phyloP scores from a whole-genome alignment of 2,797 vertebrate species.

The Rhinogobio ventralis region DNA sequence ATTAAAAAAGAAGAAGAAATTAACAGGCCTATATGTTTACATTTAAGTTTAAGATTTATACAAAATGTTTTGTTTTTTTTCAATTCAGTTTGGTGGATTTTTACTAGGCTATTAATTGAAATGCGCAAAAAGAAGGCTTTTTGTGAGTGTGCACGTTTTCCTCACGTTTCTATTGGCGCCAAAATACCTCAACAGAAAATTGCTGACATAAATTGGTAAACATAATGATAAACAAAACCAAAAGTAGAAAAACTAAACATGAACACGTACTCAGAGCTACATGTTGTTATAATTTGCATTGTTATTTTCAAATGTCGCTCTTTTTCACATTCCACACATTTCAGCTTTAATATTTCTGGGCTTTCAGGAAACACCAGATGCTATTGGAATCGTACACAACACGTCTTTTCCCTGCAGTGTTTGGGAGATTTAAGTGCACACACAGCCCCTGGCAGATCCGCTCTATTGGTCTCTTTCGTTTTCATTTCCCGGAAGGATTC shows the following conservation, averaged over 20 bases:
- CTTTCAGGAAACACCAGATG: slow-evolving; percentile 16
- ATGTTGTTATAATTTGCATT: background rate
- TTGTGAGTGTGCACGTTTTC: background rate
- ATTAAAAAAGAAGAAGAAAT: too few relatives aligned
- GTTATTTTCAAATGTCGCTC: background rate
- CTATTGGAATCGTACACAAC: background rate
- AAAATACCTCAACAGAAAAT: background rate
- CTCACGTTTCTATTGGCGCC: background rate
- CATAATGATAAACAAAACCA: background rate
- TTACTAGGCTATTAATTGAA: too few relatives aligned
- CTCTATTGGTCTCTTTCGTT: slow-evolving; percentile 87
- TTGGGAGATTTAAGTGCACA: slow-evolving; percentile 5
- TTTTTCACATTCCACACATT: background rate
- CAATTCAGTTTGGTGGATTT: too few relatives aligned
- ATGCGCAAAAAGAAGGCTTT: too few relatives aligned
- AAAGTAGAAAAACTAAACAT: background rate
- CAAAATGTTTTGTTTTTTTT: too few relatives aligned
- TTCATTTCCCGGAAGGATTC: slow-evolving; percentile 86
- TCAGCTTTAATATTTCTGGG: background rate
- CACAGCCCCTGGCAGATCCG: slow-evolving; percentile 55
- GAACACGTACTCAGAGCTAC: background rate
- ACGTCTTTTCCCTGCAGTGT: background rate
- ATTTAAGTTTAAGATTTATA: too few relatives aligned
- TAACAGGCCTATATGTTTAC: too few relatives aligned
- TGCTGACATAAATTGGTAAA: background rate